These are phyloP conservation scores for Luperina testacea DNA, from an alignment of 2,888 invertebrate species.

Conservation along the genomic window DNA sequence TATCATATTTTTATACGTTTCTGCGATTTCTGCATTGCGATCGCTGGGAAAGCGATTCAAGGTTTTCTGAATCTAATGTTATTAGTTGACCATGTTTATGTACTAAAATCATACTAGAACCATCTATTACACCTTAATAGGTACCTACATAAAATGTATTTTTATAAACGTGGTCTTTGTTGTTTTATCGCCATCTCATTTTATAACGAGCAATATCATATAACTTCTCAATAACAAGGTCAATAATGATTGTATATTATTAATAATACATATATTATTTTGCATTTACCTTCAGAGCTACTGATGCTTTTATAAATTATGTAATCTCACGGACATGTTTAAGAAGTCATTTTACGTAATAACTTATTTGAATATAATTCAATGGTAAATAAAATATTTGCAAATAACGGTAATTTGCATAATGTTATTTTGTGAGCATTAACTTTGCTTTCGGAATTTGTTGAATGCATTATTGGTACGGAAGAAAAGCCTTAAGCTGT, in stretches of 20 bases:
- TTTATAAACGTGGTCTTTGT: neutral
- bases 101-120: neutral
- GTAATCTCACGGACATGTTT: neutral
- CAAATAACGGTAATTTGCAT: constrained; percentile 24
- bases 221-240: constrained; percentile 45
- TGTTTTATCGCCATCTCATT: constrained; percentile 24
- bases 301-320: constrained; percentile 5
- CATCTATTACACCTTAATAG: neutral
- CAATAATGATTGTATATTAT: constrained; percentile 25
- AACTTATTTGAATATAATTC: neutral
- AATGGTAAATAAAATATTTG: constrained; percentile 13
- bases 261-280: constrained; percentile 11
- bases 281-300: constrained; percentile 12
- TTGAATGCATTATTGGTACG: constrained; percentile 23
- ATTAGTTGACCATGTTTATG: constrained; percentile 7
- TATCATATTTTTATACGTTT: constrained; percentile 40
- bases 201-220: constrained; percentile 23
- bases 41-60: constrained; percentile 18
- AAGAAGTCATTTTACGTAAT: constrained; percentile 22
- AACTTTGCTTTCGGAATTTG: constrained; percentile 1
- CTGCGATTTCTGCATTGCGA: constrained; percentile 19
- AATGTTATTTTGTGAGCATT: constrained; percentile 22
- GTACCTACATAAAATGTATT: neutral
- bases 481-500: constrained; percentile 11
- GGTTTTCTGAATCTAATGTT: constrained; percentile 5